Base-by-base conservation (phyloP, 2,113 vertebrate genomes). In the Bubo bubo region DNA sequence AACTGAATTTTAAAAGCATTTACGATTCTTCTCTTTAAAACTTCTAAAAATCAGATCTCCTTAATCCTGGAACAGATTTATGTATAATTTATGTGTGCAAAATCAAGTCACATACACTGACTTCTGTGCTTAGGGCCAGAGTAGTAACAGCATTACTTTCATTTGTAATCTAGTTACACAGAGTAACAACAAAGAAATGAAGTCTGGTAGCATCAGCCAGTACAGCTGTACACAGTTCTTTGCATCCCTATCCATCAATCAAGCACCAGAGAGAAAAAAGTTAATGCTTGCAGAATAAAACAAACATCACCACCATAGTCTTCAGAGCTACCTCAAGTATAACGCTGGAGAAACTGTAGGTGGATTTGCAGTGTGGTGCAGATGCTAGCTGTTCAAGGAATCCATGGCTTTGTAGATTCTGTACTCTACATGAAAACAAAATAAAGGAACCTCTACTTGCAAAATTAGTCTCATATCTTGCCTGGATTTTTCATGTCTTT, bases 1-100 rank as follows among this genome's bases (percentile, higher is more conserved):
- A 96, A 58, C 47, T 47, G 68, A 93, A 81, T 95, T 91, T 86
- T 83, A 80, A 95, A 94, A 90, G 74, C 35, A 55, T 93, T 85
- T 74, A 43, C 6, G 2, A 73, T 75, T 86, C n/a, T 63, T 74
- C 41, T 75, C 55, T 62, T 83, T 34, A 75, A 81, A 82, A 95
- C 58, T 80, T 84, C 82, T 68, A 60, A 80, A 94, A 79, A 55
- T n/a, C 62, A 52, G 13, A 27, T 49, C 43, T 79, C 68, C 63
- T 94, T 77, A 80, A 86, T 85, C 64, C 34, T 79, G 24, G 49
- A 86, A 53, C 39, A 88, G 43, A 76, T 88, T 96, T 90, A 84
- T 95, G 20, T 71, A 89, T 83, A 79, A 96, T 91, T 94, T 81
- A 76, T 87, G 8, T 47, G 43, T 17, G 79, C 60, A 81, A 81